These are phyloP conservation scores for Patiria pectinifera DNA, from an alignment of 53 echinoderm and acorn worm genomes.

Conservation along the genomic window DNA sequence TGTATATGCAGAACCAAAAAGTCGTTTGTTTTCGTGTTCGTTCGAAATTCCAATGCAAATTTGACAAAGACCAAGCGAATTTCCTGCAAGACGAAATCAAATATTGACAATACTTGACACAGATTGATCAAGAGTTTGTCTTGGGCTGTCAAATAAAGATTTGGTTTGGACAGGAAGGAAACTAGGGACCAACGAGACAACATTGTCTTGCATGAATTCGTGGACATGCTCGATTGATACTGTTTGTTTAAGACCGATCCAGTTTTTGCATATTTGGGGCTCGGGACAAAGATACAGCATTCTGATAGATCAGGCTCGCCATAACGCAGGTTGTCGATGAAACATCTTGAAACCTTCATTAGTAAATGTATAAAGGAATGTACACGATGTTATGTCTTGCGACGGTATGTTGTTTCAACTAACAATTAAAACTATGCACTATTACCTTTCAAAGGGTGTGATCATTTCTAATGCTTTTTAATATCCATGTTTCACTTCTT, in stretches of 20 bases:
- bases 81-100: conserved; percentile 26
- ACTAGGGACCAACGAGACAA: not conserved
- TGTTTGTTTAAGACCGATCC: conserved; percentile 6
- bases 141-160: not conserved
- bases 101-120: conserved; percentile 39
- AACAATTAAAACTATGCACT: no score
- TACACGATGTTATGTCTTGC: not conserved
- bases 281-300: not conserved
- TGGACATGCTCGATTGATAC: conserved; percentile 14
- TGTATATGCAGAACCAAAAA: not conserved
- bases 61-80: conserved; percentile 14
- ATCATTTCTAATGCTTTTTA: no score
- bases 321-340: conserved; percentile 1
- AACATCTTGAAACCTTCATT: not conserved
- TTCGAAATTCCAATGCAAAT: not conserved
- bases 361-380: not conserved
- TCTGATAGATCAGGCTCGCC: conserved; percentile 39
- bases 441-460: no score
- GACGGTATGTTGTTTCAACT: no score
- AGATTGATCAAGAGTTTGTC: conserved; percentile 39
- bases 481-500: no score
- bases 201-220: not conserved
- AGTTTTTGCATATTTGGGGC: not conserved
- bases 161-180: not conserved
- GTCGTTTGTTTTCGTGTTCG: not conserved